Percentiles rank a stretch among this genome's conserved stretches.
phyloP scores from a whole-genome alignment of 2,888 invertebrate genomes.

The Ectemnius continuus region DNA sequence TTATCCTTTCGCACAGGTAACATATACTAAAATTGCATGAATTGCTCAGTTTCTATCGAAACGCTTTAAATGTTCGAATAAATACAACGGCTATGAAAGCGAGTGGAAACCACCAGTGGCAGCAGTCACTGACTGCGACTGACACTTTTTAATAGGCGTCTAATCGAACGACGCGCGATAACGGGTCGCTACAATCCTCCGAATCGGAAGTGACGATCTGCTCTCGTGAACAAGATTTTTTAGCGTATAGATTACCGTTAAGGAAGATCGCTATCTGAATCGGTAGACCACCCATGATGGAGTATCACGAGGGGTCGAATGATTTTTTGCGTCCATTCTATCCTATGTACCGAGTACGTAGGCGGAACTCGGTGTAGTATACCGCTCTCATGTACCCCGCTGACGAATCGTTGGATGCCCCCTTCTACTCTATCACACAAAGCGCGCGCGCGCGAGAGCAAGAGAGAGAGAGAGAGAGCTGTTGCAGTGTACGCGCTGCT shows the following conservation, averaged over 20 bases:
- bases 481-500: constrained; percentile 8
- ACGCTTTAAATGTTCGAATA: too few relatives aligned
- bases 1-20: too few relatives aligned
- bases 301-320: constrained; percentile 49
- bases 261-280: constrained; percentile 56
- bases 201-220: constrained; percentile 43
- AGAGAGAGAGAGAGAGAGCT: too few relatives aligned
- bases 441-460: too few relatives aligned
- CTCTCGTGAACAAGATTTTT: constrained; percentile 35
- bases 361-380: constrained; percentile 23
- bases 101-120: too few relatives aligned
- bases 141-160: constrained; percentile 7
- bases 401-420: constrained; percentile 38
- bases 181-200: constrained; percentile 23
- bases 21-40: too few relatives aligned
- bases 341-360: constrained; percentile 16
- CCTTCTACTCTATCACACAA: too few relatives aligned
- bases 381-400: constrained; percentile 15
- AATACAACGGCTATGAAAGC: too few relatives aligned
- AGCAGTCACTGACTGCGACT: not conserved
- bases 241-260: constrained; percentile 53
- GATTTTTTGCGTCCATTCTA: constrained; percentile 32
- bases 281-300: constrained; percentile 57
- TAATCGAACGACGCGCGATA: constrained; percentile 1
- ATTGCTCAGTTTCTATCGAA: too few relatives aligned